These are phyloP conservation scores for Sinohyriopsis cumingii DNA, from an alignment of 2,888 invertebrate genomes.

Conservation along the genomic window DNA sequence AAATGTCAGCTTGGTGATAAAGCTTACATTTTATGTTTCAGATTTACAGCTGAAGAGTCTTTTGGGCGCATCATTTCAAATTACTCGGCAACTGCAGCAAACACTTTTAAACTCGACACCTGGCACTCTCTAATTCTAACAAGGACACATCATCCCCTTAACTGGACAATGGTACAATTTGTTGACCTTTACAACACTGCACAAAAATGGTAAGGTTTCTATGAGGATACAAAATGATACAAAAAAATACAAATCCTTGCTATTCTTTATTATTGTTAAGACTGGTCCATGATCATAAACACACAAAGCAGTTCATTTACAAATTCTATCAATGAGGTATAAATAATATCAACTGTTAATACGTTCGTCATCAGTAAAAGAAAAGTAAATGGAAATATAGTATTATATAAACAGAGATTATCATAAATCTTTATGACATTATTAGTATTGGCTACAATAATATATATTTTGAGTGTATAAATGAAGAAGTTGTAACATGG, in stretches of 20 bases:
- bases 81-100: constrained; percentile 70
- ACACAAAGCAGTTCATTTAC: no score
- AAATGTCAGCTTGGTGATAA: no score
- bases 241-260: background rate
- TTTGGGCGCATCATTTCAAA: constrained; percentile 71
- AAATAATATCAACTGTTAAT: no score
- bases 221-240: background rate
- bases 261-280: background rate
- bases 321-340: no score
- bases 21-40: constrained; percentile 17
- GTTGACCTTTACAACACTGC: constrained; percentile 68
- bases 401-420: no score
- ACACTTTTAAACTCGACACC: constrained; percentile 72
- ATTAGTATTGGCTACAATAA: no score
- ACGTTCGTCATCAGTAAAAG: no score
- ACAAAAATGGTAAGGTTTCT: constrained; percentile 64
- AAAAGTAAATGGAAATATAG: no score
- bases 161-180: constrained; percentile 65
- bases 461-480: no score
- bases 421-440: no score
- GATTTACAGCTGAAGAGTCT: constrained; percentile 70
- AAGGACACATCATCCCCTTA: constrained; percentile 69
- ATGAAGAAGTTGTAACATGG: no score
- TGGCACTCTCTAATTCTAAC: constrained; percentile 72
- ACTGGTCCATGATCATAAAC: background rate